A percentile compares a stretch with the other conserved stretches of the same genome.
Conservation (phyloP, 2,888 invertebrate species). For the Epinotia demarniana region DNA sequence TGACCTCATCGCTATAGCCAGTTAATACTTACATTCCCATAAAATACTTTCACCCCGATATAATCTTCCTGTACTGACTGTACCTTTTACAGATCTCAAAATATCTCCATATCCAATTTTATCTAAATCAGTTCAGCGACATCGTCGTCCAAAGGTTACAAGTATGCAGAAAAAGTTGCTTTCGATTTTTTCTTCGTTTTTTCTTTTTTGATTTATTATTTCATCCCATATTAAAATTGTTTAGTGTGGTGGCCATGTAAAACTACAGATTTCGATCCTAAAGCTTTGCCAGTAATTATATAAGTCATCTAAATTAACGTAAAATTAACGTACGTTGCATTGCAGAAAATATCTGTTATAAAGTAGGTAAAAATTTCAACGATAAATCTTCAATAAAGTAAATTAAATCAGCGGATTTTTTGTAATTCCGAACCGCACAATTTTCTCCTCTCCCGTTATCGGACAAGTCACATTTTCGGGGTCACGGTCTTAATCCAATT, state of each 20-base stretch:
- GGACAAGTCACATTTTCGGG: constrained; percentile 37
- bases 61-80: not conserved
- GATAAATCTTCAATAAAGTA: constrained; percentile 27
- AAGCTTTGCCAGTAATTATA: not conserved
- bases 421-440: constrained; percentile 22
- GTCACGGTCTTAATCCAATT: constrained; percentile 40
- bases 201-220: too few relatives aligned
- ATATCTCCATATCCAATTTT: not conserved
- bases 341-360: not conserved
- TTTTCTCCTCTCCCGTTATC: constrained; percentile 31
- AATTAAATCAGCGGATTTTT: constrained; percentile 31
- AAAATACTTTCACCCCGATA: not conserved
- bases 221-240: not conserved
- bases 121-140: not conserved
- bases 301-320: not conserved
- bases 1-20: too few relatives aligned
- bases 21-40: not conserved
- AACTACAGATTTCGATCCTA: not conserved
- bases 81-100: not conserved
- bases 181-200: not conserved
- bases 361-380: not conserved
- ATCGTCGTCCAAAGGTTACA: not conserved
- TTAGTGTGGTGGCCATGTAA: not conserved
- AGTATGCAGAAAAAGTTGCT: not conserved
- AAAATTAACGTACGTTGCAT: not conserved